Evolutionary conservation across 2,888 invertebrate genomes (phyloP).

Genomic region (Ornithoptera priamus): DNA sequence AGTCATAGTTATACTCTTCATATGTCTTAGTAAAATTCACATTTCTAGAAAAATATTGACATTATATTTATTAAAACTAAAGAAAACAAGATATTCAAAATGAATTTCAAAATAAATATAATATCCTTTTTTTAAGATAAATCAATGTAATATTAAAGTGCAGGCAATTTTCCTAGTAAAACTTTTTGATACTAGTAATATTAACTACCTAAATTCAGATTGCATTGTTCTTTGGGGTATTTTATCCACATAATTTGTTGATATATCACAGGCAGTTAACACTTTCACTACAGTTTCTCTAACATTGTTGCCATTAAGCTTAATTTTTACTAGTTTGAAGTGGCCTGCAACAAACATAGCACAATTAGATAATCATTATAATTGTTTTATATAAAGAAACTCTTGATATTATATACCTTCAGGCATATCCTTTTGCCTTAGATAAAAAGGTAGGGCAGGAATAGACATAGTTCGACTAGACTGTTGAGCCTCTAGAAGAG

Average conservation of each 20-base stretch:
- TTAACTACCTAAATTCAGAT: slow-evolving; percentile 49
- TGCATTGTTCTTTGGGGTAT: slow-evolving; percentile 70
- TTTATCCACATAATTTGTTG: slow-evolving; percentile 92
- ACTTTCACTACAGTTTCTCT: slow-evolving; percentile 87
- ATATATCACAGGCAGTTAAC: slow-evolving; percentile 89
- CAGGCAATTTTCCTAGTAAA: background rate
- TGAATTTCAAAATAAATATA: background rate
- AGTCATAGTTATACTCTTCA: slow-evolving; percentile 58
- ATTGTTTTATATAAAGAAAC: background rate
- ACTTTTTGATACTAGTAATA: background rate
- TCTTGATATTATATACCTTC: slow-evolving; percentile 56
- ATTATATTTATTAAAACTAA: background rate
- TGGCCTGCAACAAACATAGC: slow-evolving; percentile 71
- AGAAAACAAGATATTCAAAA: background rate
- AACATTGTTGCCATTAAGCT: slow-evolving; percentile 84
- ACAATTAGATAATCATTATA: background rate
- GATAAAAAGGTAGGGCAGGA: slow-evolving; percentile 87
- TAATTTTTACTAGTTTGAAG: slow-evolving; percentile 87
- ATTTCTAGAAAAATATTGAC: slow-evolving; percentile 42
- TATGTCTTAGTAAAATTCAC: slow-evolving; percentile 56
- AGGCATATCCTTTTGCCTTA: slow-evolving; percentile 83
- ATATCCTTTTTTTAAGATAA: background rate
- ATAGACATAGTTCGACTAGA: slow-evolving; percentile 80
- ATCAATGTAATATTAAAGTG: background rate
- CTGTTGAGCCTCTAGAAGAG: slow-evolving; percentile 89